These are phyloP conservation scores for Leptinotarsa haldemani DNA, from an alignment of 2,888 invertebrate genomes.

Conservation along the genomic window DNA sequence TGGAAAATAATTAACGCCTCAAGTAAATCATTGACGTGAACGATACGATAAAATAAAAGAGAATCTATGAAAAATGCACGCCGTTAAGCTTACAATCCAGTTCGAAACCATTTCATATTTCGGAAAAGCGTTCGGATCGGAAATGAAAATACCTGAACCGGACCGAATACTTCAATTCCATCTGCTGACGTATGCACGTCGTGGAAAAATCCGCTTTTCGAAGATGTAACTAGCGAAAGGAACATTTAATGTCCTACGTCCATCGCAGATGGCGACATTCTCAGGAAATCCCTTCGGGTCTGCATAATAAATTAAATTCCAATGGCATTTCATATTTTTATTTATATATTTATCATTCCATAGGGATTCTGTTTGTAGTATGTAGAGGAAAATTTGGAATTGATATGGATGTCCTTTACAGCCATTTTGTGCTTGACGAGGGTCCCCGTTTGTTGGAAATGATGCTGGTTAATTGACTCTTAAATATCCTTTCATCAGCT, in stretches of 20 bases:
- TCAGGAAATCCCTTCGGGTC: background rate
- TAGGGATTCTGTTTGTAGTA: background rate
- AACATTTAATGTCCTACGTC: background rate
- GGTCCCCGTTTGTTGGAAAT: slow-evolving; percentile 4
- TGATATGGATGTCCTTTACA: slow-evolving; percentile 17
- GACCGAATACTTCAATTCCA: slow-evolving; percentile 10
- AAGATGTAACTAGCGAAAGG: slow-evolving; percentile 10
- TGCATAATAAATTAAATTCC: slow-evolving; percentile 25
- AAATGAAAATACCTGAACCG: slow-evolving; percentile 18
- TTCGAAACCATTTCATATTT: slow-evolving; percentile 10
- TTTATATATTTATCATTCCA: slow-evolving; percentile 22
- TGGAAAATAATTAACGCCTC: background rate
- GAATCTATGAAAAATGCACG: background rate
- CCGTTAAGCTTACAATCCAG: background rate
- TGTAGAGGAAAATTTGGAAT: slow-evolving; percentile 21
- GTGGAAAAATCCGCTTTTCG: slow-evolving; percentile 13
- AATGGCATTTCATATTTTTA: slow-evolving; percentile 18
- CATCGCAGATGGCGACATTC: slow-evolving; percentile 1
- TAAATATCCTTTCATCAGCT: background rate
- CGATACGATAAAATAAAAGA: background rate
- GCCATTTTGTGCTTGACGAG: slow-evolving; percentile 22
- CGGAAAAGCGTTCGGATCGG: background rate
- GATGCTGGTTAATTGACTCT: slow-evolving; percentile 21
- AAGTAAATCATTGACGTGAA: background rate
- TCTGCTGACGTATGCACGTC: slow-evolving; percentile 7